Conservation (phyloP, 2,888 invertebrate species). For the Philaethria dido region DNA sequence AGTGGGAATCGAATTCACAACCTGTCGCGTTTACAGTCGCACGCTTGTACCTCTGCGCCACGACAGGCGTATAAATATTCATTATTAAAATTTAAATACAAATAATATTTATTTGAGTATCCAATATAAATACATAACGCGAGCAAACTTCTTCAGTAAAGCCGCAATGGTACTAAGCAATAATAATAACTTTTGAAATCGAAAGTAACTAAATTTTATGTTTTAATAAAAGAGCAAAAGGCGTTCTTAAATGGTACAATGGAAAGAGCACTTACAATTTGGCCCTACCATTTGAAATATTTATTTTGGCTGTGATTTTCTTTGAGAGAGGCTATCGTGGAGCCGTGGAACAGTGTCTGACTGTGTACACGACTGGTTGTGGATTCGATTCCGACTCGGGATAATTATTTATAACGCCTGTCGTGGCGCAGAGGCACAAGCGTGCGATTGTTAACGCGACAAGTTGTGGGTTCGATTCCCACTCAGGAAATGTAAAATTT, state of each 20-base stretch:
- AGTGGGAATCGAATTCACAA: too few species aligned
- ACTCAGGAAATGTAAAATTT: too few species aligned
- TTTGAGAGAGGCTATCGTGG: not conserved
- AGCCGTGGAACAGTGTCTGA: too few species aligned
- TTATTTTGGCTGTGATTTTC: conserved; percentile 1
- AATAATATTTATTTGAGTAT: not conserved
- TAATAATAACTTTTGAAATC: conserved; percentile 11
- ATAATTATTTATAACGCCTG: too few species aligned
- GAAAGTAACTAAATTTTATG: conserved; percentile 16
- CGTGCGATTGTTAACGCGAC: too few species aligned
- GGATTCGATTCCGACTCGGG: too few species aligned
- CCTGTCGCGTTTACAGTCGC: too few species aligned
- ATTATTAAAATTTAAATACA: not conserved
- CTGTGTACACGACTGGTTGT: too few species aligned
- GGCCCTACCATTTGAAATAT: not conserved
- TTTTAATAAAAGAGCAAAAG: conserved; percentile 3
- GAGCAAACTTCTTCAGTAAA: not conserved
- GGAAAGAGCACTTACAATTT: conserved; percentile 9
- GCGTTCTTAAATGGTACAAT: conserved; percentile 10
- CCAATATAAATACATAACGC: not conserved
- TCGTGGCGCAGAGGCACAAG: too few species aligned
- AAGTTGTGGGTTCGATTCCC: too few species aligned
- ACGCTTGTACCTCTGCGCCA: too few species aligned
- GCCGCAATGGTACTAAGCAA: not conserved
- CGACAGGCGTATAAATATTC: too few species aligned